A percentile compares a stretch with the other conserved stretches of the same genome.
These are phyloP conservation scores for Falco rusticolus DNA, from an alignment of 2,797 vertebrate species.

Conservation along the genomic window DNA sequence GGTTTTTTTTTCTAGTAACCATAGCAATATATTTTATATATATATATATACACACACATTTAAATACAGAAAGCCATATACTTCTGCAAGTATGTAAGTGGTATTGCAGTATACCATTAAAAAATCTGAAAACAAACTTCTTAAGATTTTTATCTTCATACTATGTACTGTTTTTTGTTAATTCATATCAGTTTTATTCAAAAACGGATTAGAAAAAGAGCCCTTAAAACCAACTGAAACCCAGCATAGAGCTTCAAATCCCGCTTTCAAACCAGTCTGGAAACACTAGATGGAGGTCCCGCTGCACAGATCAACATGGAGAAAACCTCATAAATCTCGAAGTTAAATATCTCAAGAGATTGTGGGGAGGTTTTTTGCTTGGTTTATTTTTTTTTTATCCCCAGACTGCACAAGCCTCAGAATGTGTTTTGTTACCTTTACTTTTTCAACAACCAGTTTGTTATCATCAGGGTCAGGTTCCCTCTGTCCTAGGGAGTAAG, in stretches of 20 bases:
- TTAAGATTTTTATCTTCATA: not conserved
- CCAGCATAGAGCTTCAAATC: not conserved
- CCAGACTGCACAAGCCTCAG: not conserved
- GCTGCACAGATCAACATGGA: not conserved
- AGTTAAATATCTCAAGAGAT: not conserved
- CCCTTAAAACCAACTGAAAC: not conserved
- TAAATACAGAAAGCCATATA: no score
- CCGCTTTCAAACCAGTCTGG: not conserved
- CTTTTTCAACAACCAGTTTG: constrained; percentile 78
- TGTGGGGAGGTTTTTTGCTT: not conserved
- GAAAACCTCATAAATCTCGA: no score
- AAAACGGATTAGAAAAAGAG: not conserved
- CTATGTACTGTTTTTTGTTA: not conserved
- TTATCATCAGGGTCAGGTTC: constrained; percentile 76
- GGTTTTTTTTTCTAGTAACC: not conserved
- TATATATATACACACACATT: no score
- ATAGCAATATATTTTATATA: no score
- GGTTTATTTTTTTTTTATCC: not conserved
- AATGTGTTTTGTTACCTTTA: constrained; percentile 72
- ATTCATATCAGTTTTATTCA: not conserved
- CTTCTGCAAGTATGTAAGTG: fast-evolving
- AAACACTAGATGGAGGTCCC: not conserved
- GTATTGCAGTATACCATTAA: no score
- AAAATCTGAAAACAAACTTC: not conserved
- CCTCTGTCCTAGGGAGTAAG: constrained; percentile 75